Percentiles rank a stretch among this genome's conserved stretches.
Conservation (phyloP, 2,888 invertebrate genomes). For the Oligia fasciuncula region DNA sequence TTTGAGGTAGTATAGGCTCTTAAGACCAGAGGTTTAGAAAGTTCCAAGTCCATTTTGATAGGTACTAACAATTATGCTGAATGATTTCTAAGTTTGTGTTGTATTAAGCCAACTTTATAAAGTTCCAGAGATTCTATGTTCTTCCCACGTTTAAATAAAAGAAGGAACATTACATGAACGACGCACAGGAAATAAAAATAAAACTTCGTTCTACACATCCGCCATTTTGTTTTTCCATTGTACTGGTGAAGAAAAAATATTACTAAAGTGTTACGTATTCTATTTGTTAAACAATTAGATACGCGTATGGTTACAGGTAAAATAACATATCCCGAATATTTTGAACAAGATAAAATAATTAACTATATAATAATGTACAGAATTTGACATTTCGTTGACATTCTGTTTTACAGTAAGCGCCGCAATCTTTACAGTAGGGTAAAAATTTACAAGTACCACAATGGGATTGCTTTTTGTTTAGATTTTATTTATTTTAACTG, state of each 20-base stretch:
- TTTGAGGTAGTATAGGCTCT: too few species aligned
- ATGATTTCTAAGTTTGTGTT: not conserved
- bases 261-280: constrained; percentile 26
- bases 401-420: not conserved
- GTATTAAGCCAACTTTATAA: too few species aligned
- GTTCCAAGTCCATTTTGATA: too few species aligned
- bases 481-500: not conserved
- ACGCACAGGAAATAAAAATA: constrained; percentile 26
- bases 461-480: not conserved
- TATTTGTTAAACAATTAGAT: constrained; percentile 1
- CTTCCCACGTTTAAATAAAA: constrained; percentile 1
- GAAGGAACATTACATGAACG: constrained; percentile 24
- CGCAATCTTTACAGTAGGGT: not conserved
- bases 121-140: not conserved
- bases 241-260: constrained; percentile 11
- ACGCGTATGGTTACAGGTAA: constrained; percentile 3
- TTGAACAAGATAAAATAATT: not conserved
- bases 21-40: too few species aligned
- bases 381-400: not conserved
- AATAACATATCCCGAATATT: not conserved
- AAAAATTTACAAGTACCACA: not conserved
- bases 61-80: too few species aligned
- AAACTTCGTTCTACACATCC: constrained; percentile 24
- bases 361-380: not conserved
- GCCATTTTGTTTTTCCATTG: constrained; percentile 46